phyloP scores from a whole-genome alignment of 2,797 vertebrate species.

The Hirundo rustica region DNA sequence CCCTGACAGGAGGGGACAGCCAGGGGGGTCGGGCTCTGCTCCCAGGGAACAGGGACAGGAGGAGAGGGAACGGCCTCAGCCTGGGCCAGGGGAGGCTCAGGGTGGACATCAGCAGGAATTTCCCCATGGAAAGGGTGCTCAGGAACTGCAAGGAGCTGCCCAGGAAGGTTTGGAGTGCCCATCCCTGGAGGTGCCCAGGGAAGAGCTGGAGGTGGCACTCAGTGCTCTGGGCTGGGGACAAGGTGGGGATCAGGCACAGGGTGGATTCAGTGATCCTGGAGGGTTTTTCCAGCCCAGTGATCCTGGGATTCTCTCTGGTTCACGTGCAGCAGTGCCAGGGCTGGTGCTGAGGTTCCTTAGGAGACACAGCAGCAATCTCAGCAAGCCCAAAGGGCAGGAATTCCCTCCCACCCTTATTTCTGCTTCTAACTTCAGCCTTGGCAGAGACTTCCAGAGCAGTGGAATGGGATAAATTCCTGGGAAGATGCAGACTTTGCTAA shows the following conservation, averaged over 20 bases:
- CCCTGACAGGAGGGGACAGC: neutral
- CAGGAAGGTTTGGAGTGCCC: neutral
- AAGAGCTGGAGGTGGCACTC: neutral
- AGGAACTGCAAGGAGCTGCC: neutral
- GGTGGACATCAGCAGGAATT: neutral
- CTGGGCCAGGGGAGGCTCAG: neutral
- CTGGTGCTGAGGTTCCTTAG: neutral
- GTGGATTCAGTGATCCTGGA: accelerated
- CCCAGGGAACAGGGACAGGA: neutral
- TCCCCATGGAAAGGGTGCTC: neutral
- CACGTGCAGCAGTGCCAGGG: neutral
- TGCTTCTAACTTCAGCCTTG: neutral
- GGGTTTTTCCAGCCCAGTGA: neutral
- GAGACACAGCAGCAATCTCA: neutral
- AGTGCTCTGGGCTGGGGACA: neutral
- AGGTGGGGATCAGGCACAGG: accelerated
- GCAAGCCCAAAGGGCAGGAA: neutral
- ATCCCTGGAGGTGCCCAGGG: neutral
- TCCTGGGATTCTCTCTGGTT: neutral
- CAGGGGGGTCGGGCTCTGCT: neutral
- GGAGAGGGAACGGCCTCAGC: neutral
- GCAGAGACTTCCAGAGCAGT: neutral
- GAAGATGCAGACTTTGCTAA: neutral
- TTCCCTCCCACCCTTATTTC: neutral
- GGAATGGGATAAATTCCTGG: neutral